Conservation (phyloP, 2,113 vertebrate genomes). For the Upupa epops region DNA sequence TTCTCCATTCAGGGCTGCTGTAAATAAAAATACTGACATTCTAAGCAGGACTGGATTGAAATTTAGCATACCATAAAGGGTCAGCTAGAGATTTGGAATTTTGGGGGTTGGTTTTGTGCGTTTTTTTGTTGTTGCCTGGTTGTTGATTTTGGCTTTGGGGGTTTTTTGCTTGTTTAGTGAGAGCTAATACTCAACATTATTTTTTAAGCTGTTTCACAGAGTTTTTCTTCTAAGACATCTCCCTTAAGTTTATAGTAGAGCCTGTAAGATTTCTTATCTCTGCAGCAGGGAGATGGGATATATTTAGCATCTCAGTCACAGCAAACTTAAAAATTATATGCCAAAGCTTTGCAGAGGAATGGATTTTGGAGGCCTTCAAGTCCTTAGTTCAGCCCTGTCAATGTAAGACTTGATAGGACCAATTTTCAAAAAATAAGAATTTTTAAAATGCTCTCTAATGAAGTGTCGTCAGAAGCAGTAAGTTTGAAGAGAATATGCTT, state of each 20-base stretch:
- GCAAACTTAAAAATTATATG: not conserved
- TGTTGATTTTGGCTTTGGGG: too few species aligned
- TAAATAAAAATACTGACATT: not conserved
- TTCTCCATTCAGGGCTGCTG: not conserved
- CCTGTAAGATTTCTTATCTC: not conserved
- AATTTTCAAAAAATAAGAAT: not conserved
- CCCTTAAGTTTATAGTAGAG: not conserved
- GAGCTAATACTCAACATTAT: not conserved
- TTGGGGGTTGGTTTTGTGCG: not conserved
- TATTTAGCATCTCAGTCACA: not conserved
- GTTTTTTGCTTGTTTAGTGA: not conserved
- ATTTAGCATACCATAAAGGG: not conserved
- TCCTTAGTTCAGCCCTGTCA: not conserved
- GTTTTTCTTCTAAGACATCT: not conserved
- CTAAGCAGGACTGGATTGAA: not conserved
- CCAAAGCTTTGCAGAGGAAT: not conserved
- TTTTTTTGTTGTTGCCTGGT: not conserved
- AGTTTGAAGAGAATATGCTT: conserved; percentile 21
- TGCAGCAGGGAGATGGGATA: not conserved
- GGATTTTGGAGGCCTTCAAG: not conserved
- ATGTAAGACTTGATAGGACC: not conserved
- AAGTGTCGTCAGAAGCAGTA: conserved; percentile 6
- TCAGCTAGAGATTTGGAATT: not conserved
- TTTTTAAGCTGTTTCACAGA: not conserved
- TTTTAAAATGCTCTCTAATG: conserved; percentile 36